These are phyloP conservation scores for Neoaliturus tenellus DNA, from an alignment of 2,888 invertebrate species.

Conservation along the genomic window DNA sequence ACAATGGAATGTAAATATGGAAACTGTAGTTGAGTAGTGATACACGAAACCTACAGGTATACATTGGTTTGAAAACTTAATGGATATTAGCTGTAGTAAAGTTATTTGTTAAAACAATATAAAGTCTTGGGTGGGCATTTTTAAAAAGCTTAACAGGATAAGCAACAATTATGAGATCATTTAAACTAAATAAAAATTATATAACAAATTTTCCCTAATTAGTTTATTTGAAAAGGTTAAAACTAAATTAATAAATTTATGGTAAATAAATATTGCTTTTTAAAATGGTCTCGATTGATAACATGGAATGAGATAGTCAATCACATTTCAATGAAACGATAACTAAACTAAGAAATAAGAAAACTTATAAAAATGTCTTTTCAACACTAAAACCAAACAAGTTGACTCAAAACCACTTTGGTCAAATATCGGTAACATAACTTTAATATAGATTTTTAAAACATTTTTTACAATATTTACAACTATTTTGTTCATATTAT, in stretches of 20 bases:
- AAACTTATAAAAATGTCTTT: conserved; percentile 51
- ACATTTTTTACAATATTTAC: conserved; percentile 40
- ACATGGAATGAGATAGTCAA: conserved; percentile 3
- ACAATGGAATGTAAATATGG: background rate
- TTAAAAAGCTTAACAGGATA: background rate
- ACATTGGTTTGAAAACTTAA: too few species aligned
- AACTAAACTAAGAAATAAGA: conserved; percentile 10
- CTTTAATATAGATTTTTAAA: conserved; percentile 33
- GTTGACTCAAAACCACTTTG: conserved; percentile 48
- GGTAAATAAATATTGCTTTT: background rate
- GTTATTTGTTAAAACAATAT: too few species aligned
- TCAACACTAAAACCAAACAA: conserved; percentile 45
- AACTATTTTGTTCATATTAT: conserved; percentile 37
- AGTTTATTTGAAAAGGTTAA: background rate
- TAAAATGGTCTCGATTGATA: background rate
- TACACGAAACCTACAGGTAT: too few species aligned
- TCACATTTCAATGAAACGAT: background rate
- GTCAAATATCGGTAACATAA: conserved; percentile 44
- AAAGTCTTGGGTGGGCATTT: too few species aligned
- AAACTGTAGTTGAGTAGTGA: background rate
- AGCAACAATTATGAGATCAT: background rate
- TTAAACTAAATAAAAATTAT: background rate
- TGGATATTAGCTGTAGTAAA: too few species aligned
- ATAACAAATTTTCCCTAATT: background rate
- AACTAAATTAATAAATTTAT: background rate